phyloP scores from a whole-genome alignment of 2,888 invertebrate species.

The Dascillus cervinus region DNA sequence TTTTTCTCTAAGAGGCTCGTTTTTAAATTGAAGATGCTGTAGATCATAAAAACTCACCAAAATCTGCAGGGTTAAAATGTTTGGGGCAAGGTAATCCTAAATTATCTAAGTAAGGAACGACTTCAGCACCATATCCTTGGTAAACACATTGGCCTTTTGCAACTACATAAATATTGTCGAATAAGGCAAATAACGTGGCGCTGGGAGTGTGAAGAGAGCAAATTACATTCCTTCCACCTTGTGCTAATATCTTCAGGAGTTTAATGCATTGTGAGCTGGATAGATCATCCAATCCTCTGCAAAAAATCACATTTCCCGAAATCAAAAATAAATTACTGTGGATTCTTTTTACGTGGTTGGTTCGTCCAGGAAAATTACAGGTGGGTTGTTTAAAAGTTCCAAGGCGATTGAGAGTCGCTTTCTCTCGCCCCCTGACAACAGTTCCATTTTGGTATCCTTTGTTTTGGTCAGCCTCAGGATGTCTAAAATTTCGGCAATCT shows the following conservation, averaged over 20 bases:
- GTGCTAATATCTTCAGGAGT: slow-evolving; percentile 74
- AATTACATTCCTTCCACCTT: slow-evolving; percentile 82
- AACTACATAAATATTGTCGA: slow-evolving; percentile 86
- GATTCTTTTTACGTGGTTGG: slow-evolving; percentile 97
- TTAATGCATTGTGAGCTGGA: slow-evolving; percentile 84
- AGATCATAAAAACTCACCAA: too few species aligned
- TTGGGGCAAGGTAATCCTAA: slow-evolving; percentile 79
- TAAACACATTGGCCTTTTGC: slow-evolving; percentile 86
- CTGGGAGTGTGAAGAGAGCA: slow-evolving; percentile 97
- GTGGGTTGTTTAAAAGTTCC: slow-evolving; percentile 91
- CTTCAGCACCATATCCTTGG: slow-evolving; percentile 68
- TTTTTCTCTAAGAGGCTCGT: neutral
- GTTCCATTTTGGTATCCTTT: slow-evolving; percentile 62
- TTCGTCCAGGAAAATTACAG: slow-evolving; percentile 90
- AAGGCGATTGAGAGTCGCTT: slow-evolving; percentile 90
- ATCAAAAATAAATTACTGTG: too few species aligned
- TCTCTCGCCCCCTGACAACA: slow-evolving; percentile 84
- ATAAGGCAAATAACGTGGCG: slow-evolving; percentile 82
- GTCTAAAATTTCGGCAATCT: slow-evolving; percentile 84
- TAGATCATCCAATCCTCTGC: slow-evolving; percentile 83
- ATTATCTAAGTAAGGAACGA: slow-evolving; percentile 73
- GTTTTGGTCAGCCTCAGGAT: slow-evolving; percentile 68
- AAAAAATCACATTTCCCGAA: too few species aligned
- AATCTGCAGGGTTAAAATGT: slow-evolving; percentile 95
- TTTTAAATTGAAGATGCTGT: neutral